A percentile compares a stretch with the other conserved stretches of the same genome.
Conservation (phyloP, 2,888 invertebrate genomes). For the Onchidella celtica region DNA sequence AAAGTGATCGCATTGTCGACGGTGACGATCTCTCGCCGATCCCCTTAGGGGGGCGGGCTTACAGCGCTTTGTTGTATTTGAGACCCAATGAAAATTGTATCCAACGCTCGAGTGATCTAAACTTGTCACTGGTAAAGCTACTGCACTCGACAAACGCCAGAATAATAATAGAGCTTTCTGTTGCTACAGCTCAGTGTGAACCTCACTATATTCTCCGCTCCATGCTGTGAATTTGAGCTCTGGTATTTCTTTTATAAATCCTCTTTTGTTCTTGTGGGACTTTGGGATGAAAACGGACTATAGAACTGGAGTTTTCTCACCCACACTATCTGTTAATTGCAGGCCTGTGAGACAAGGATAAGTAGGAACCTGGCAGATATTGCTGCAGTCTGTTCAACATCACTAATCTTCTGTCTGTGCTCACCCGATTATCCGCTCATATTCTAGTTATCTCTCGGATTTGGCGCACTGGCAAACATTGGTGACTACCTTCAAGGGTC, state of each 20-base stretch:
- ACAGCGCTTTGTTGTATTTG: neutral
- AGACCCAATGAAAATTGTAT: slow-evolving; percentile 3
- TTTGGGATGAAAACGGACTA: no score
- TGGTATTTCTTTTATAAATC: neutral
- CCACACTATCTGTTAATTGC: no score
- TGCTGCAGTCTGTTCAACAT: no score
- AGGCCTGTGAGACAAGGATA: no score
- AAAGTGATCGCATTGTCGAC: neutral
- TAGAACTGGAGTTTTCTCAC: no score
- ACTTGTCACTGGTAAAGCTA: neutral
- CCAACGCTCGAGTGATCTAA: slow-evolving; percentile 2
- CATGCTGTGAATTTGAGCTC: neutral
- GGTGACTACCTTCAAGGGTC: no score
- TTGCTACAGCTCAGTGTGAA: neutral
- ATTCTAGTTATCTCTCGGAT: no score
- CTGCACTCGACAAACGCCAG: neutral
- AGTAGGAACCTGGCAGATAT: no score
- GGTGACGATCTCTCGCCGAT: neutral
- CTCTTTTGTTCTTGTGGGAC: neutral
- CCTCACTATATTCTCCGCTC: slow-evolving; percentile 1
- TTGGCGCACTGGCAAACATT: no score
- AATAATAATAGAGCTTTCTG: slow-evolving; percentile 1
- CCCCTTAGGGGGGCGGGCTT: neutral
- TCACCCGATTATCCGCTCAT: no score
- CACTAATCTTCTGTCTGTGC: no score